Evolutionary conservation across 2,113 vertebrate genomes (phyloP), one percentile per base, ranked within the genome.

Genomic region (Tympanuchus pallidicinctus): DNA sequence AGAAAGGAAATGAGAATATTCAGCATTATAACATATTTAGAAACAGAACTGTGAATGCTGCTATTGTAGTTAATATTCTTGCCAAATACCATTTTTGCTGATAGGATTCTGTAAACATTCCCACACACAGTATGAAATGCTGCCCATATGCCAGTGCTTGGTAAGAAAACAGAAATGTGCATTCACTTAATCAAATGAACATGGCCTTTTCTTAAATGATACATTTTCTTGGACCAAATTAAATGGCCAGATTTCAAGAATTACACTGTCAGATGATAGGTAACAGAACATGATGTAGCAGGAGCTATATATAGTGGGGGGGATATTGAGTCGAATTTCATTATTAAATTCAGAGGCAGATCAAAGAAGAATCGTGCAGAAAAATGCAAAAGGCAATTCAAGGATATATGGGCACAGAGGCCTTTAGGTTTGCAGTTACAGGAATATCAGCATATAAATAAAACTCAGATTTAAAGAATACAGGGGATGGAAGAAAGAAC

Each of bases 201-300:
- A 34, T 48, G 77, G 85, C 8, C 69, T 86, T 94, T 82, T 88
- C 61, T 83, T 81, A 95, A 94, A 94, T 69, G 82, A 86, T 95
- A 85, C 85, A 48, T 95, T 95, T 96, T 93, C 92, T 96, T 95
- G 88, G 94, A 91, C 69, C 61, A 95, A 91, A 97, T 92, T 88
- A 95, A 96, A 96, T 94, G 93, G 89, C 89, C 82, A 93, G 90
- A 81, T 90, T 96, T 96, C 94, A 97, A 94, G 95, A 94, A 83
- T 72, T 95, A 86, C 73, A 63, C 73, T 96, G 94, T 88, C 94
- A 94, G 93, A 93, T 95, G 96, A 92, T 90, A 83, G 86, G 89
- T 93, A 93, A 89, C 88, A 96, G 92, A 97, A 76, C 88, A 88
- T 92, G 89, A 97, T 92, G 78, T 91, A 93, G 78, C 84, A 96